Percentiles rank a stretch among this genome's conserved stretches.
Conservation (phyloP, 2,113 vertebrate species). For the Dromaius novaehollandiae region DNA sequence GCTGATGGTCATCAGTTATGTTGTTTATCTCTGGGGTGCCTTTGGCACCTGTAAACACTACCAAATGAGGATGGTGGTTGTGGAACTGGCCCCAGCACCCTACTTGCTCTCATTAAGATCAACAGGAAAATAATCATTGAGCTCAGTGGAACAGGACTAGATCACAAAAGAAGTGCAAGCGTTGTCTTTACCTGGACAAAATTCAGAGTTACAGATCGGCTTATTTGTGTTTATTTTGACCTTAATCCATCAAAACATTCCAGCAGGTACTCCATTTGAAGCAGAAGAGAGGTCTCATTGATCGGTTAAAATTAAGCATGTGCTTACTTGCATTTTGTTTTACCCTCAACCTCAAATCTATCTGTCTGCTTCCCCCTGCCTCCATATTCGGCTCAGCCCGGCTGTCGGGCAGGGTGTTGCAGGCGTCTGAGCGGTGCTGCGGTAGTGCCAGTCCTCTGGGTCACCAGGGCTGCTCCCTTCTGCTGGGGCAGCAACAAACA, state of each 20-base stretch:
- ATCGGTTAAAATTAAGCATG: rapidly evolving
- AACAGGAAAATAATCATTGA: background rate
- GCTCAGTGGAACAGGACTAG: background rate
- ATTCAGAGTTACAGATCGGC: background rate
- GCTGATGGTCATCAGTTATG: background rate
- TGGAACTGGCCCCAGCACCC: background rate
- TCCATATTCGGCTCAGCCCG: background rate
- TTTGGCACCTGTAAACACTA: background rate
- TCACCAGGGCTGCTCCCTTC: background rate
- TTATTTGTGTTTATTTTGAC: background rate
- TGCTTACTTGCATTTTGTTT: background rate
- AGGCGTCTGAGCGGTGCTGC: background rate
- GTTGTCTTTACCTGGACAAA: background rate
- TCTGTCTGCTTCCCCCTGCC: background rate
- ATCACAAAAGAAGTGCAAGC: background rate
- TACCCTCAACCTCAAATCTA: background rate
- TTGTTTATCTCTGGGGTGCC: background rate
- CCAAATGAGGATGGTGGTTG: background rate
- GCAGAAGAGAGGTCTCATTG: rapidly evolving
- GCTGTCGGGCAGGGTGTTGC: background rate
- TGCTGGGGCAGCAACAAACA: rapidly evolving
- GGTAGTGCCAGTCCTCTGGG: background rate
- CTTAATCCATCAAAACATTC: rapidly evolving
- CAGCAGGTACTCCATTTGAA: rapidly evolving
- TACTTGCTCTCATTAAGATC: background rate